A percentile compares a stretch with the other conserved stretches of the same genome.
These are phyloP conservation scores for Ptycholaimellus sp. DNA, from an alignment of 2,888 invertebrate species.

Conservation along the genomic window DNA sequence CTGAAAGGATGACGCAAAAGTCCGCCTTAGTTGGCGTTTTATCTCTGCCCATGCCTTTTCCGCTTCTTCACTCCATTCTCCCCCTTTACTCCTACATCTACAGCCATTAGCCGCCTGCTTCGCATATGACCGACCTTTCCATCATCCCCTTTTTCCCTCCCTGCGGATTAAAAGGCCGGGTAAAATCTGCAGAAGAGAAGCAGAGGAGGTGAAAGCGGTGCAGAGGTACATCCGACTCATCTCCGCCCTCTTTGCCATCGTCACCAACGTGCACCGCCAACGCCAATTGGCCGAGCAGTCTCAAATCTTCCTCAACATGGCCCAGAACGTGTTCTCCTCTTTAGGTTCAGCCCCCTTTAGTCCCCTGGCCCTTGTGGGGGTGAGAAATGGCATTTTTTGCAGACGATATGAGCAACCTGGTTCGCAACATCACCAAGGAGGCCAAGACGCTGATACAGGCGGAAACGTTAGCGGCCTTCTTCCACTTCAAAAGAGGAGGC, in stretches of 20 bases:
- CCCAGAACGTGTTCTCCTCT: conserved; percentile 6
- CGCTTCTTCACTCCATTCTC: too few relatives aligned
- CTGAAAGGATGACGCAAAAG: too few relatives aligned
- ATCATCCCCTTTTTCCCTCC: too few relatives aligned
- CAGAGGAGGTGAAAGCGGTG: neutral
- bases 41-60: too few relatives aligned
- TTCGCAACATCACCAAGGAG: conserved; percentile 19
- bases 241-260: conserved; percentile 3
- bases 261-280: conserved; percentile 4
- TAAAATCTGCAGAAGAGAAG: neutral
- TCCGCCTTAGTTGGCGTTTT: too few relatives aligned
- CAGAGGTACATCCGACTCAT: conserved; percentile 1
- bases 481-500: too few relatives aligned
- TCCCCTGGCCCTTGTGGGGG: neutral
- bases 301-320: conserved; percentile 5
- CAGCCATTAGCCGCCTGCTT: too few relatives aligned
- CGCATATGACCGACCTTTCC: too few relatives aligned
- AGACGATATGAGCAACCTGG: conserved; percentile 17
- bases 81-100: too few relatives aligned
- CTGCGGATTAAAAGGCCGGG: too few relatives aligned
- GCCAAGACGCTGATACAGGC: conserved; percentile 19
- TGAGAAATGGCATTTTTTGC: conserved; percentile 5
- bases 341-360: too few relatives aligned
- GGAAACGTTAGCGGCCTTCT: conserved; percentile 18
- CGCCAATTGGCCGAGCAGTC: conserved; percentile 2